phyloP scores from a whole-genome alignment of 2,888 invertebrate species.

The Parelbella ahira region DNA sequence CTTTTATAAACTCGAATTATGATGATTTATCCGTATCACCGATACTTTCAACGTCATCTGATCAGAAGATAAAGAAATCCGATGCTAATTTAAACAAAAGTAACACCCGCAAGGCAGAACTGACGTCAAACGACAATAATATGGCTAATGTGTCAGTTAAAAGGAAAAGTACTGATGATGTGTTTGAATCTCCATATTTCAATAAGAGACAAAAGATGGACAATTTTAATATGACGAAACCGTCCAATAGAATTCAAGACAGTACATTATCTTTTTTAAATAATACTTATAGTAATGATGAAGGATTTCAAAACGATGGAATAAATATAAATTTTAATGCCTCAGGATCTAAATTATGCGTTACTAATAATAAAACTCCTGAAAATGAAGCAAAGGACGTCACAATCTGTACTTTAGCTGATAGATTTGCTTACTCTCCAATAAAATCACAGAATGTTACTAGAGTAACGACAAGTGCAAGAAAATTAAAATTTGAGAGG shows the following conservation, averaged over 20 bases:
- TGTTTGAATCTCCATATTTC: conserved; percentile 61
- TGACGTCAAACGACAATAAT: too few relatives aligned
- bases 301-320: neutral
- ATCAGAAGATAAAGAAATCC: conserved; percentile 40
- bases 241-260: too few relatives aligned
- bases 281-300: conserved; percentile 40
- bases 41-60: conserved; percentile 59
- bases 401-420: neutral
- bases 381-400: neutral
- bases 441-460: conserved; percentile 3
- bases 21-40: too few relatives aligned
- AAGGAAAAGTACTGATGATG: conserved; percentile 47
- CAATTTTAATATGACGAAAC: too few relatives aligned
- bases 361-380: neutral
- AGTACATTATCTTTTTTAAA: conserved; percentile 55
- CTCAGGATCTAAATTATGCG: neutral
- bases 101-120: too few relatives aligned
- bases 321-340: conserved; percentile 1
- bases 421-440: conserved; percentile 6
- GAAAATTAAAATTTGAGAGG: too few relatives aligned
- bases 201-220: conserved; percentile 56
- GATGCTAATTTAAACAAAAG: conserved; percentile 26
- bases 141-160: conserved; percentile 40
- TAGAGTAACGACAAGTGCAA: neutral
- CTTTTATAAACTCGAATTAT: too few relatives aligned